Evolutionary conservation across 2,113 vertebrate genomes (phyloP), one percentile per base, ranked within the genome.

Genomic region (Gymnorhina tibicen): DNA sequence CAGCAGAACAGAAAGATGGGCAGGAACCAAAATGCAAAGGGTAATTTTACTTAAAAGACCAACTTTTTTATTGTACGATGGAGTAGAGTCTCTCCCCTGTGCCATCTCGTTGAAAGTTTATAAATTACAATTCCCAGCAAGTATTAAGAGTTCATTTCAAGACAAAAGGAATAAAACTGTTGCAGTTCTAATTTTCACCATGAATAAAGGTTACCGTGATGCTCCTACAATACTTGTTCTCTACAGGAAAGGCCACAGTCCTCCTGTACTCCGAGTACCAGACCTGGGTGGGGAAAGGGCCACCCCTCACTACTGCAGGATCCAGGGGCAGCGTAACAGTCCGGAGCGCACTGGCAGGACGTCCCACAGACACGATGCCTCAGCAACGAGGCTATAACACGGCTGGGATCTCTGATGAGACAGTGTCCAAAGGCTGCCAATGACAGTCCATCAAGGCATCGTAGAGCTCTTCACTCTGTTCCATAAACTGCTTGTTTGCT

Each of bases 381-480:
- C 68, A 80, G 92, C 84, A 50, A 88, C 0, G 33, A 63, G 83
- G 91, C 95, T 98, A 98, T 72, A 97, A 92, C 70, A 97, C 49
- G 0, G 97, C 97, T 41, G 96, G 98, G 91, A 98, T 99, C 97
- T 96, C 98, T 93, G 95, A 98, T 7, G 93, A 98, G 63, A 96
- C 98, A 3, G 97, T 97, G 87, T 99, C 99, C 79, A 98, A 96
- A 19, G 98, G 98, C 97, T 99, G 98, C 99, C 99, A 99, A 56
- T 98, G 99, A 93, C 98, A 99, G 68, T 99, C 98, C 92, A 99
- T 99, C 59, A 99, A 95, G 16, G 99, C 98, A 4, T 99, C 98
- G 0, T 99, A 99, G 42, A 99, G 98, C 89, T 99, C 99, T 94
- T 99, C 99, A 2, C 99, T 99, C 91, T 98, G 98, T 53, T 99